A percentile compares a stretch with the other conserved stretches of the same genome.
phyloP scores from a whole-genome alignment of 2,888 invertebrate genomes.

The Drosophila infuscata region DNA sequence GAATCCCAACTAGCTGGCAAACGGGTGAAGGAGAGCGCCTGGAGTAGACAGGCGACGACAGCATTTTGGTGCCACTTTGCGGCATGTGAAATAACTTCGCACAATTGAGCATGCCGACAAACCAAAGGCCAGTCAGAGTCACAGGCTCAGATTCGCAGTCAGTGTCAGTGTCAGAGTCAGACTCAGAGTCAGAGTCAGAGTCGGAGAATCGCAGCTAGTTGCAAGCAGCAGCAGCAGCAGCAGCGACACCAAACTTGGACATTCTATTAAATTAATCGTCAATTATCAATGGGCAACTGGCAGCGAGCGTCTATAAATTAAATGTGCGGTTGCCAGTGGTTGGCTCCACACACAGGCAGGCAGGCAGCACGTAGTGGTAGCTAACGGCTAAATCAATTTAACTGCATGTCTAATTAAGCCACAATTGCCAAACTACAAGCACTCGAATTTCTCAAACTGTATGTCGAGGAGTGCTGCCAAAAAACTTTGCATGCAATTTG shows the following conservation, averaged over 20 bases:
- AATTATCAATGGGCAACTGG: slow-evolving; percentile 71
- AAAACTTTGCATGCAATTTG: slow-evolving; percentile 72
- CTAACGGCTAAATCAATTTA: slow-evolving; percentile 67
- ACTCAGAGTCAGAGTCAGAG: slow-evolving; percentile 17
- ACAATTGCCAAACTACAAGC: slow-evolving; percentile 65
- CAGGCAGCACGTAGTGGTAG: slow-evolving; percentile 1
- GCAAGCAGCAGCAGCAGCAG: slow-evolving; percentile 55
- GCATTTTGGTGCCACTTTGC: slow-evolving; percentile 81
- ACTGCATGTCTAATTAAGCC: slow-evolving; percentile 74
- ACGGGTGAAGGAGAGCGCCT: slow-evolving; percentile 13
- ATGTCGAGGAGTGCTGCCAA: slow-evolving; percentile 38
- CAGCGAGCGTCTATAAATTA: slow-evolving; percentile 36
- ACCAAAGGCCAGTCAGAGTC: slow-evolving; percentile 19
- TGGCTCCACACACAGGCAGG: background rate
- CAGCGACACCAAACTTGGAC: slow-evolving; percentile 79
- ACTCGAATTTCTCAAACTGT: slow-evolving; percentile 20
- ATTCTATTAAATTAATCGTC: slow-evolving; percentile 82
- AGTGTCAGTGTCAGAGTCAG: slow-evolving; percentile 17
- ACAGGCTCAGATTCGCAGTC: background rate
- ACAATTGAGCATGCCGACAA: slow-evolving; percentile 80
- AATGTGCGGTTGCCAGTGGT: slow-evolving; percentile 14
- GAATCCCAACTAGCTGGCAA: slow-evolving; percentile 71
- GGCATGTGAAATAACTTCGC: slow-evolving; percentile 81
- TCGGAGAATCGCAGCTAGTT: slow-evolving; percentile 24
- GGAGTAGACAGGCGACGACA: slow-evolving; percentile 60